A percentile compares a stretch with the other conserved stretches of the same genome.
These are phyloP conservation scores for Drosophila monieri DNA, from an alignment of 2,888 invertebrate genomes.

Conservation along the genomic window DNA sequence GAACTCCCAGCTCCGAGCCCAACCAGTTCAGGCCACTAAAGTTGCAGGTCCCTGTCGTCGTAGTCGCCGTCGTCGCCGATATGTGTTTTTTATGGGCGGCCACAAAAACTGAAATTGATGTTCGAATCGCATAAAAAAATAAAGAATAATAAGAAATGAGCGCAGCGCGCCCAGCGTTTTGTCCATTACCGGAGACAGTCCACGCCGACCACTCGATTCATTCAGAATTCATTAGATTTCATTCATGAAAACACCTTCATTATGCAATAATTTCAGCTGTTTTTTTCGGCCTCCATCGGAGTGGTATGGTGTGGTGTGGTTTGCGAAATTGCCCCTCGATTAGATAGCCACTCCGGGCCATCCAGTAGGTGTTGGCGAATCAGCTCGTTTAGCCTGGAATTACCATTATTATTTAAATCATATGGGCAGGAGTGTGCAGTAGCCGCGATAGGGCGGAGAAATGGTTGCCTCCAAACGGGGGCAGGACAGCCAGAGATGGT, in stretches of 20 bases:
- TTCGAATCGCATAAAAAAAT: slow-evolving; percentile 74
- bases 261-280: slow-evolving; percentile 65
- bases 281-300: slow-evolving; percentile 11
- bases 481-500: slow-evolving; percentile 23
- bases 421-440: slow-evolving; percentile 36
- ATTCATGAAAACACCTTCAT: slow-evolving; percentile 81
- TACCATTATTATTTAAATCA: slow-evolving; percentile 79
- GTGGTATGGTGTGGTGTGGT: slow-evolving; percentile 20
- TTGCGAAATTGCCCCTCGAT: slow-evolving; percentile 70
- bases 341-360: slow-evolving; percentile 63
- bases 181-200: slow-evolving; percentile 65
- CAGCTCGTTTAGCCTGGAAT: slow-evolving; percentile 72
- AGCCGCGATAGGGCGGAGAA: slow-evolving; percentile 32
- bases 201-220: slow-evolving; percentile 54
- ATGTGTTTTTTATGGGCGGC: slow-evolving; percentile 78
- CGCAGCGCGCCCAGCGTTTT: slow-evolving; percentile 78
- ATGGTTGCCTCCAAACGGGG: slow-evolving; percentile 30
- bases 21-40: slow-evolving; percentile 10
- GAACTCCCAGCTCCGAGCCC: slow-evolving; percentile 8
- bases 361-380: slow-evolving; percentile 72
- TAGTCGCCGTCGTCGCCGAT: slow-evolving; percentile 56
- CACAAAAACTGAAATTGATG: slow-evolving; percentile 79
- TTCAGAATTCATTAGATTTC: slow-evolving; percentile 81
- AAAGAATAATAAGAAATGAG: slow-evolving; percentile 77
- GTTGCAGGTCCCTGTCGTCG: slow-evolving; percentile 15